Conservation (phyloP, 37 sponge, comb jelly and placozoan species). For the Aplysina aerophoba region DNA sequence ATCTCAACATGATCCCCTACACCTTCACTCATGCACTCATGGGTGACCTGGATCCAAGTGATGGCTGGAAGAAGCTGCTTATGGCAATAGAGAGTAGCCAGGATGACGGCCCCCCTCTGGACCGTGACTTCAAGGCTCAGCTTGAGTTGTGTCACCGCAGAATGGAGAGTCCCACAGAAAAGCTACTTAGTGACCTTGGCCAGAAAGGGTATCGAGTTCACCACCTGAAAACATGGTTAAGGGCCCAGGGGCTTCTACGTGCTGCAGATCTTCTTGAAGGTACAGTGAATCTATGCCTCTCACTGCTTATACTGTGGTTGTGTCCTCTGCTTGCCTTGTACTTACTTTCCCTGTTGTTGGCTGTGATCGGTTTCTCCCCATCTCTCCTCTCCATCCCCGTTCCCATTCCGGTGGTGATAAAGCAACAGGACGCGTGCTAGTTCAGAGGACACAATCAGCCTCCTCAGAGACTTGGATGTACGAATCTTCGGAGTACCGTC, state of each 20-base stretch:
- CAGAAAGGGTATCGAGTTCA: conserved; percentile 12
- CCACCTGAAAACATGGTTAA: not conserved
- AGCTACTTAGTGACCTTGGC: not conserved
- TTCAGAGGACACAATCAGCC: too few species aligned
- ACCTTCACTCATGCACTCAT: not conserved
- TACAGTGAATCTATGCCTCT: not conserved
- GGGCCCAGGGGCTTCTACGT: not conserved
- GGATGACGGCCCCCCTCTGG: not conserved
- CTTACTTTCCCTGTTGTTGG: too few species aligned
- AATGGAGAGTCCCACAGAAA: not conserved
- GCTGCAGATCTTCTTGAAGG: not conserved
- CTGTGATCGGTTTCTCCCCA: too few species aligned
- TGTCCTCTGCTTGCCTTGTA: too few species aligned
- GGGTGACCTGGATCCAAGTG: not conserved
- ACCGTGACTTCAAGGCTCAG: not conserved
- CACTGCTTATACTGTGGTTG: too few species aligned
- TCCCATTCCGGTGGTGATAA: too few species aligned
- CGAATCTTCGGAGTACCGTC: too few species aligned
- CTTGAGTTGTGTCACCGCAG: not conserved
- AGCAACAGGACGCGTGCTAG: too few species aligned
- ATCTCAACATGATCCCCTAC: not conserved
- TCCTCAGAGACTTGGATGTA: too few species aligned
- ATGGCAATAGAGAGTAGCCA: not conserved
- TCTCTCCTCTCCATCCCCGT: too few species aligned
- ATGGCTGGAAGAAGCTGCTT: not conserved